Conservation (phyloP, 2,113 vertebrate genomes). For the Centropristis striata region DNA sequence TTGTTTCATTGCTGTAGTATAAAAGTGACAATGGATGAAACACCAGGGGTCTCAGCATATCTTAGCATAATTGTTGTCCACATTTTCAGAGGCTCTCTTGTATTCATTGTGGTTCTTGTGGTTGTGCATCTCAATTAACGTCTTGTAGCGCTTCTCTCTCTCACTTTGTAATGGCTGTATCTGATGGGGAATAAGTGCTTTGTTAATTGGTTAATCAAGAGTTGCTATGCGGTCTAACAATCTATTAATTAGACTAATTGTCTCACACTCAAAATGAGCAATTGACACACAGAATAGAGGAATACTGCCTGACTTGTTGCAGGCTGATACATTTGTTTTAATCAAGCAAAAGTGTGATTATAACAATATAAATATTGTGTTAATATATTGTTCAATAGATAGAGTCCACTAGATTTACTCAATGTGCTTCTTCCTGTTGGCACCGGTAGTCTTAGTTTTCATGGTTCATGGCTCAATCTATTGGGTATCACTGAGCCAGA, state of each 20-base stretch:
- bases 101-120: background rate
- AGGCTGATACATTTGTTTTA: background rate
- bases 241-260: slow-evolving; percentile 27
- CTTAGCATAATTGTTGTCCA: background rate
- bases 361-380: background rate
- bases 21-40: background rate
- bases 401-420: background rate
- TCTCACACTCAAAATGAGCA: background rate
- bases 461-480: background rate
- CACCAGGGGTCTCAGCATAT: background rate
- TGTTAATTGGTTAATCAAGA: slow-evolving; percentile 26
- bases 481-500: background rate
- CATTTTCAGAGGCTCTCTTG: background rate
- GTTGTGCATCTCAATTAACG: background rate
- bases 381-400: background rate
- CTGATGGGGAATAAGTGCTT: slow-evolving; percentile 12
- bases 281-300: background rate
- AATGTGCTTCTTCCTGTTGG: background rate
- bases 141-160: background rate
- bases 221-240: background rate
- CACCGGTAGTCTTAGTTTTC: background rate
- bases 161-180: slow-evolving; percentile 18
- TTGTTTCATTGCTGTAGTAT: background rate
- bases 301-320: background rate
- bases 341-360: background rate